These are phyloP conservation scores for Spheniscus humboldti DNA, from an alignment of 2,797 vertebrate species.

Conservation along the genomic window DNA sequence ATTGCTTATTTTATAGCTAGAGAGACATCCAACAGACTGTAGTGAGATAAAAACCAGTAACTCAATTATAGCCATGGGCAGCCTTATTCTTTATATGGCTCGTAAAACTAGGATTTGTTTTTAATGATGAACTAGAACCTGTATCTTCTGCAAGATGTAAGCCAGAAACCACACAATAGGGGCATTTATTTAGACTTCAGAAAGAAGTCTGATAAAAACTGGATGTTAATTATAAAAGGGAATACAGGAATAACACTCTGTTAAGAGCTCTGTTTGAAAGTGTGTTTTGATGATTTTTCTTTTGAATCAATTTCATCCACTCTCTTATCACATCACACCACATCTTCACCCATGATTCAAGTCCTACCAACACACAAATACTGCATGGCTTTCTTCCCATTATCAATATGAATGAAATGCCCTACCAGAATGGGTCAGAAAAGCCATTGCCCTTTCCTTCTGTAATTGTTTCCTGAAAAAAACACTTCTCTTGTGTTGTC, in stretches of 20 bases:
- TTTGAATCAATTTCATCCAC: conserved; percentile 13
- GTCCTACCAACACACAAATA: not conserved
- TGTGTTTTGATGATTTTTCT: conserved; percentile 32
- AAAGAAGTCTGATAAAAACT: conserved; percentile 43
- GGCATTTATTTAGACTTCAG: conserved; percentile 47
- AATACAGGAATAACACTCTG: not conserved
- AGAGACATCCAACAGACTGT: conserved; percentile 50
- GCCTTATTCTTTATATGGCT: conserved; percentile 49
- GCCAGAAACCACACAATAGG: conserved; percentile 23
- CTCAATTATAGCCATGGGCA: conserved; percentile 60
- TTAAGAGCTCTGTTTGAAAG: conserved; percentile 4
- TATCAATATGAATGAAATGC: conserved; percentile 25
- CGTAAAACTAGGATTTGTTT: conserved; percentile 55
- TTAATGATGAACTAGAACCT: conserved; percentile 61
- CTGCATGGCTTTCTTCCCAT: not conserved
- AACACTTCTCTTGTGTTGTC: not conserved
- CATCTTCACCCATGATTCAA: conserved; percentile 14
- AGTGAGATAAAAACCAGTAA: conserved; percentile 61
- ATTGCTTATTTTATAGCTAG: conserved; percentile 62
- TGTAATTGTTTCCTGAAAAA: conserved; percentile 20
- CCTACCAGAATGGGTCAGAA: not conserved
- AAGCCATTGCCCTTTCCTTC: conserved; percentile 37
- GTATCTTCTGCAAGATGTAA: conserved; percentile 28
- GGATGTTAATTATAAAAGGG: conserved; percentile 46
- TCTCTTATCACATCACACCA: conserved; percentile 28